Base-by-base conservation (phyloP, 2,888 invertebrate genomes). In the Macaria liturata region DNA sequence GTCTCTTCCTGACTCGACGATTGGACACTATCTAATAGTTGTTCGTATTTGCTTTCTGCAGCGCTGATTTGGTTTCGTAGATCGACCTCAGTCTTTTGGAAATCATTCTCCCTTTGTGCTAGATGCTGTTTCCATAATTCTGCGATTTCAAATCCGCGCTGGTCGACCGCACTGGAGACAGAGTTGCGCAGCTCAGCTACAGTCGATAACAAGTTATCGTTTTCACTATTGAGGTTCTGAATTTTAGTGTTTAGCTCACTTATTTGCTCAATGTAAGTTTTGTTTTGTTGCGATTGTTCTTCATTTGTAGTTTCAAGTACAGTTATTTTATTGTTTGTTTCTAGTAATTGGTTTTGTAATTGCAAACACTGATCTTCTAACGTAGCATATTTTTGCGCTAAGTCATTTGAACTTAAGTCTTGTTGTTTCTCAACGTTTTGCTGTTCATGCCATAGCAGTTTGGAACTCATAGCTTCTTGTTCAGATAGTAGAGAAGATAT, bases 61-160 rank as follows among this genome's bases (percentile, higher is more conserved):
- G 88, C 85, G 66, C 73, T 83, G 37, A 95, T 80, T 80, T 94
- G 93, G 46, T 79, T 80, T 68, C 90, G 82, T 7, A 94, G 80
- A 50, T 89, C 88, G 53, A 83, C 78, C 80, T 94, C 94, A 4
- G 79, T 74, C 64, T 88, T 85, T 60, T 90, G 86, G 71, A 94
- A 95, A 68, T 94, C 95, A 7, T 81, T 85, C 85, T 95, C 95
- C 45, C 94, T 92, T 67, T 93, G 91, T n/a, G 93, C 88, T 57
- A 95, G 77, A 80, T 95, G 95, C 65, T 94, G 90, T 72, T 95
- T 95, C 95, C 95, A 95, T 71, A 95, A 89, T 81, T 94, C 93
- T 7, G 95, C 95, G 58, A 95, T 93, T 84, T 95, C 95, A 69
- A 91, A 91, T 53, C 95, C 95, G 66, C 94, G 90, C 77, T 95